Conservation (phyloP, 2,113 vertebrate genomes). For the Macrotus californicus region DNA sequence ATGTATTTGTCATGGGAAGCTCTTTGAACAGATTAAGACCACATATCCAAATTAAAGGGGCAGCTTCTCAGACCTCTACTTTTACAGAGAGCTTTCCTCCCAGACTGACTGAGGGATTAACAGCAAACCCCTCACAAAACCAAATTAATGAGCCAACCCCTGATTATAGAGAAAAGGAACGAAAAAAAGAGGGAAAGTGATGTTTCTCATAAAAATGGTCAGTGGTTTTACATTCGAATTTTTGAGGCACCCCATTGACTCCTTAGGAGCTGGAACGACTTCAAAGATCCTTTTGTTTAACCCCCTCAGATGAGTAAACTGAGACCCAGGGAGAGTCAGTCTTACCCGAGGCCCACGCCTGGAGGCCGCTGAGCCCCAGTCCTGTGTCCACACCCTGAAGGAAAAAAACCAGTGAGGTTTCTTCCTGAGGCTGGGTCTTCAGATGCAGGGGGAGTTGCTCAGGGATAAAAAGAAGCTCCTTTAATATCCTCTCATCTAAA, state of each 20-base stretch:
- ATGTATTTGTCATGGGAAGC: not conserved
- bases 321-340: not conserved
- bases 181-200: not conserved
- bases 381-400: not conserved
- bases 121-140: not conserved
- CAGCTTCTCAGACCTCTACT: not conserved
- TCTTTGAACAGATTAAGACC: not conserved
- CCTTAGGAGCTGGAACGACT: not conserved
- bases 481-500: not conserved
- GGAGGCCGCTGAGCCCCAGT: not conserved
- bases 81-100: not conserved
- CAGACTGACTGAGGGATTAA: not conserved
- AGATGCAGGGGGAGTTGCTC: not conserved
- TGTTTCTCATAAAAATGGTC: not conserved
- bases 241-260: not conserved
- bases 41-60: not conserved
- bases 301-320: not conserved
- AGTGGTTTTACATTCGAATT: not conserved
- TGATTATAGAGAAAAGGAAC: not conserved
- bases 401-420: not conserved
- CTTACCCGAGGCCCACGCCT: accelerated
- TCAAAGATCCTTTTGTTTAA: not conserved
- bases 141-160: not conserved
- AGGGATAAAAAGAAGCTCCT: not conserved
- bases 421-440: not conserved